These are phyloP conservation scores for Steinernema feltiae DNA, from an alignment of 1,140 invertebrate species.

Conservation along the genomic window DNA sequence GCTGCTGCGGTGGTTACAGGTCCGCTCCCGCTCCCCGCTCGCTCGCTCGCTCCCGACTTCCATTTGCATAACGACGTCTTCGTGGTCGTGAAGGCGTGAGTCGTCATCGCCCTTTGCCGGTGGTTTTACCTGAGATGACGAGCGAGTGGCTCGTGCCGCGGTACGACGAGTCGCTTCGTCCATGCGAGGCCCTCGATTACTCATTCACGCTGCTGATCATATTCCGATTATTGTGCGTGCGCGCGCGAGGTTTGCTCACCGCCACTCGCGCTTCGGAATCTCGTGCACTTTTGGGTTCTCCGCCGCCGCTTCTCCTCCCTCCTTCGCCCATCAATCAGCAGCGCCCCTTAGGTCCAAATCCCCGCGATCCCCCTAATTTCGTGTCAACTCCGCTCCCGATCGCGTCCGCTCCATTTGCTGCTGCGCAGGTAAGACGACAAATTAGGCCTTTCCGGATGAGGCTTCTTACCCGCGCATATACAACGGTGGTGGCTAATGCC, in stretches of 20 bases:
- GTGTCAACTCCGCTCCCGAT: no score
- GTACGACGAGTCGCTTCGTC: background rate
- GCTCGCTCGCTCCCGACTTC: background rate
- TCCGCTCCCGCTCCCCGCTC: background rate
- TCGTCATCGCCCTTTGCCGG: no score
- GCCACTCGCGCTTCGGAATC: no score
- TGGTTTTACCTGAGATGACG: background rate
- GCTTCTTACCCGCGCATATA: background rate
- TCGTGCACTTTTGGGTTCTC: no score
- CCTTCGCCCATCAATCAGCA: no score
- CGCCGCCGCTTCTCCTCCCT: no score
- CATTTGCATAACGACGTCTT: slow-evolving; percentile 9
- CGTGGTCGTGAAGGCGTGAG: no score
- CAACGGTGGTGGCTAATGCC: background rate
- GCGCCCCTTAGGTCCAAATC: no score
- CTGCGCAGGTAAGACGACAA: background rate
- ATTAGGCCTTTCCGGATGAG: background rate
- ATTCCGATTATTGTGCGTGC: background rate
- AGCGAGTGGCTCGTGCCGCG: background rate
- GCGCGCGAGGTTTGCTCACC: background rate
- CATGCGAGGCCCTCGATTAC: background rate
- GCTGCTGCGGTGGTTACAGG: background rate
- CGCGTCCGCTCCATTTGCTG: no score
- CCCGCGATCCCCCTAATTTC: no score
- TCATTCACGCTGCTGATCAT: slow-evolving; percentile 9